phyloP scores from a whole-genome alignment of 2,888 invertebrate species.

The Lymantria dispar region DNA sequence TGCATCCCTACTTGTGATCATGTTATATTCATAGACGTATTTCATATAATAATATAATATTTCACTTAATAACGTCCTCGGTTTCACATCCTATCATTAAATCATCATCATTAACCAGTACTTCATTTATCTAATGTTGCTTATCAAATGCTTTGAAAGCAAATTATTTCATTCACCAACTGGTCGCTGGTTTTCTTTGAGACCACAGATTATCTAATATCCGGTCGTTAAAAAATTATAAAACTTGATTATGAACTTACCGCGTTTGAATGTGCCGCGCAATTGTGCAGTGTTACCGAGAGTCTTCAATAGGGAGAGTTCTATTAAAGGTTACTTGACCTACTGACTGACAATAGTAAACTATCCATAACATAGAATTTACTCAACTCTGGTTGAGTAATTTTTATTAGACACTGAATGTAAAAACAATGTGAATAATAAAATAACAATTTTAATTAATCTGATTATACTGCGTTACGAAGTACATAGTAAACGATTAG shows the following conservation, averaged over 20 bases:
- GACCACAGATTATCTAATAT: slow-evolving; percentile 17
- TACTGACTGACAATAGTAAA: too few species aligned
- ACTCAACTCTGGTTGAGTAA: too few species aligned
- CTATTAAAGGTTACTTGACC: too few species aligned
- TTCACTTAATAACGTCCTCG: slow-evolving; percentile 20
- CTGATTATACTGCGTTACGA: too few species aligned
- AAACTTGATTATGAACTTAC: slow-evolving; percentile 19
- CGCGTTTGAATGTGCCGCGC: slow-evolving; percentile 1
- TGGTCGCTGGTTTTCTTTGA: slow-evolving; percentile 11
- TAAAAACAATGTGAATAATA: too few species aligned
- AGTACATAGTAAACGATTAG: too few species aligned
- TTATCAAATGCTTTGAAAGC: slow-evolving; percentile 28
- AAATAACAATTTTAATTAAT: too few species aligned
- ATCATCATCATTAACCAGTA: slow-evolving; percentile 29
- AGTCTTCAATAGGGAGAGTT: too few species aligned
- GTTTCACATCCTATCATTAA: slow-evolving; percentile 29
- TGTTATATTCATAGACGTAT: not conserved
- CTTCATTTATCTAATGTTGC: slow-evolving; percentile 24
- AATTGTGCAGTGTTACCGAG: too few species aligned
- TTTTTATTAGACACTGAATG: too few species aligned
- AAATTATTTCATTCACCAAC: slow-evolving; percentile 23
- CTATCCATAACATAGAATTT: too few species aligned
- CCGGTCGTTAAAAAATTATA: slow-evolving; percentile 15
- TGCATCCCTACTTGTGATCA: not conserved
- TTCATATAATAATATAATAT: slow-evolving; percentile 6